phyloP scores from a whole-genome alignment of 1,140 invertebrate genomes.

The Rhopalosiphum padi region DNA sequence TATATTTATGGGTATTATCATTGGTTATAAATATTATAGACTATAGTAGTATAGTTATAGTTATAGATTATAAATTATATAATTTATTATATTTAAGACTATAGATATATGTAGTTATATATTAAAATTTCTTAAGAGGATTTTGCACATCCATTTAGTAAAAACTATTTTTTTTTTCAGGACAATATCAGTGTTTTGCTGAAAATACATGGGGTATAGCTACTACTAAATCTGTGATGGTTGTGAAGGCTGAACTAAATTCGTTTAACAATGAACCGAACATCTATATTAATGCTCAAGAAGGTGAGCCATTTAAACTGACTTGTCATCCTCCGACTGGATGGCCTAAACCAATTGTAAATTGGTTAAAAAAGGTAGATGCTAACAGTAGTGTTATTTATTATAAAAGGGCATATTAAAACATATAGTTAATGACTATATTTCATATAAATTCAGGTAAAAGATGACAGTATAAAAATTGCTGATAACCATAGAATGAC shows the following conservation, averaged over 20 bases:
- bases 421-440: neutral
- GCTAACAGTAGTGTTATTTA: neutral
- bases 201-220: slow-evolving; percentile 93
- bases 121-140: too few relatives aligned
- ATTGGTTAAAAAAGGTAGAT: slow-evolving; percentile 68
- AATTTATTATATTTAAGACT: too few relatives aligned
- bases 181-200: slow-evolving; percentile 97
- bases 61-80: too few relatives aligned
- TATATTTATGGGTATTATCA: too few relatives aligned
- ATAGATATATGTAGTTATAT: too few relatives aligned
- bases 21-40: too few relatives aligned
- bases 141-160: neutral
- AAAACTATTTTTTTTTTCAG: slow-evolving; percentile 60
- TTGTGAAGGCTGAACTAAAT: slow-evolving; percentile 92
- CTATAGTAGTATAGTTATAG: too few relatives aligned
- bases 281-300: slow-evolving; percentile 72
- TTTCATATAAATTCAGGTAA: slow-evolving; percentile 65
- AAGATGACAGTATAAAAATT: slow-evolving; percentile 78
- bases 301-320: slow-evolving; percentile 87
- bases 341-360: slow-evolving; percentile 91
- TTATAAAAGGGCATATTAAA: neutral
- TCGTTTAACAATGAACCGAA: slow-evolving; percentile 83
- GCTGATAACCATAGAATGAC: slow-evolving; percentile 94
- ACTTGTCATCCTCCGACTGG: slow-evolving; percentile 90
- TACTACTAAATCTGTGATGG: slow-evolving; percentile 92